Evolutionary conservation across 2,113 vertebrate species (phyloP), one percentile per base, ranked within the genome.

Genomic region (Tychaedon coryphoeus): DNA sequence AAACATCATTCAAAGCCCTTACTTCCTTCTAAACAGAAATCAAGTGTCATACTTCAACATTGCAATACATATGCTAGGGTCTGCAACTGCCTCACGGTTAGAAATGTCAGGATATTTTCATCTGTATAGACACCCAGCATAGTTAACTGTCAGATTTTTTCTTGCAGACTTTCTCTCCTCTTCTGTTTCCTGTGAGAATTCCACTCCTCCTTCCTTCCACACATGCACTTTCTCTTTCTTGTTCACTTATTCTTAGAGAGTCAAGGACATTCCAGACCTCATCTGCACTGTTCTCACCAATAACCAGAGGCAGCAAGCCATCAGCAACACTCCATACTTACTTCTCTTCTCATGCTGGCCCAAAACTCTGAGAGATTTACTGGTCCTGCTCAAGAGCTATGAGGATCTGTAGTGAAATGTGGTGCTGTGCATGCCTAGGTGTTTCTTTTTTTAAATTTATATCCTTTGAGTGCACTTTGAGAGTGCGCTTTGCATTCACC

Each of bases 71-170:
- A n/a, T 87, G 62, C 57, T 69, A 47, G 20, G 4, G 6, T 77
- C 61, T 94, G 26, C 4, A 72, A 13, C 7, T 56, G 56, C 60
- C 14, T 82, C 5, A 16, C 25, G 24, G 6, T 57, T 50, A 60
- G 73, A 87, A 87, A 81, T 28, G 6, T 18, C 43, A 64, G 18
- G 29, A 10, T 89, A 42, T 81, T 86, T 89, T 89, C 17, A 7
- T 5, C 26, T 0, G 0, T 31, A 40, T 6, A 47, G 42, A 33
- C 6, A 31, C 4, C 6, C 38, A 88, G 8, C 2, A 71, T 5
- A 58, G 1, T 10, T 28, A 70, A 77, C 8, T 12, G 7, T 34
- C 33, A 54, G 22, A 19, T 22, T 48, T 51, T 36, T 33, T 47
- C 5, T 40, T 77, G 47, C 23, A 70, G 42, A 42, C 3, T 71